Evolutionary conservation across 1,140 invertebrate genomes (phyloP).

Genomic region (Andrena cerasifolii): DNA sequence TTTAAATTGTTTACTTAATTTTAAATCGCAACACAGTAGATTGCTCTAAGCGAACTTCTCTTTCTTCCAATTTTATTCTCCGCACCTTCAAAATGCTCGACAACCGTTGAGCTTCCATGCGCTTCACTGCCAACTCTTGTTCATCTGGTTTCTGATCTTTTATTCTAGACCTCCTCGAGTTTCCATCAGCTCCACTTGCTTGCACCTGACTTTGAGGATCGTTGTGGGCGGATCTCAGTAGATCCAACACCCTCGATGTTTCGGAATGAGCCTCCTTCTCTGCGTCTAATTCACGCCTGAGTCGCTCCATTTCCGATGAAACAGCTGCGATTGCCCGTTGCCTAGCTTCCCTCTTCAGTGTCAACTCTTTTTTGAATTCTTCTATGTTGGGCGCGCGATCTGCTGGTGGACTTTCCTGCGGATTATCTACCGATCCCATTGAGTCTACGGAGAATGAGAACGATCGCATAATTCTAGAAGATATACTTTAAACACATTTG

Average conservation of each 20-base stretch:
- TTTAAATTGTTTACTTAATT: too few species aligned
- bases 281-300: slow-evolving; percentile 76
- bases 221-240: slow-evolving; percentile 68
- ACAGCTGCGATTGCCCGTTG: slow-evolving; percentile 79
- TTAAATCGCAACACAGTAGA: too few species aligned
- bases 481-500: too few species aligned
- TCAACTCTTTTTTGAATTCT: slow-evolving; percentile 79
- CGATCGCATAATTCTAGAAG: too few species aligned
- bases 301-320: slow-evolving; percentile 79
- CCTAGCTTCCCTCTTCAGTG: slow-evolving; percentile 77
- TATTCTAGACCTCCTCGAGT: slow-evolving; percentile 26
- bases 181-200: slow-evolving; percentile 41
- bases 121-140: slow-evolving; percentile 49
- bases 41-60: too few species aligned
- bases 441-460: slow-evolving; percentile 7
- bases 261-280: slow-evolving; percentile 80
- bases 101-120: slow-evolving; percentile 69
- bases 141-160: slow-evolving; percentile 54
- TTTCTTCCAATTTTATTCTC: neutral
- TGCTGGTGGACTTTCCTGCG: neutral
- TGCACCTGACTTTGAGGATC: slow-evolving; percentile 35
- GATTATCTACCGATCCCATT: slow-evolving; percentile 25
- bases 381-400: slow-evolving; percentile 60
- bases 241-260: slow-evolving; percentile 73
- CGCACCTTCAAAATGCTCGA: slow-evolving; percentile 73